Base-by-base conservation (phyloP, 2,797 vertebrate genomes). In the Tangara arthus region DNA sequence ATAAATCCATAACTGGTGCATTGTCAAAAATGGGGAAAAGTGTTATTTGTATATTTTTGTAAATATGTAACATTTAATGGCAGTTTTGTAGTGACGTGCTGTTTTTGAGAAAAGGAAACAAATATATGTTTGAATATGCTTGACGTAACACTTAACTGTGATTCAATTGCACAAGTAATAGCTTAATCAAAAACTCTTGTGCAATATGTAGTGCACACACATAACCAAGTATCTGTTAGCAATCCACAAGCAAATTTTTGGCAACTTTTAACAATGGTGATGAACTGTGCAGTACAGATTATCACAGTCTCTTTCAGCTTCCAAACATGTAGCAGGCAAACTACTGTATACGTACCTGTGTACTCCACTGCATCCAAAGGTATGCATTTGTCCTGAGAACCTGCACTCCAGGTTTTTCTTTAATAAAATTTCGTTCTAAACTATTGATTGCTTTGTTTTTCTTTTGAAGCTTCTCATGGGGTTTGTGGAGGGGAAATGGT, bases 41-140 rank as follows among this genome's bases (percentile, higher is more conserved):
- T 93, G 92, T 91, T 87, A 77, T 91, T 92, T 97, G 95, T 96
- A 98, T 96, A 97, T 98, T 95, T 97, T 98, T 98, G 98, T 99
- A 98, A 97, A 98, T 98, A 98, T 98, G 97, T 97, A 97, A 97
- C 97, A 97, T 94, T 94, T 95, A 96, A 94, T 98, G 97, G 97
- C 97, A 97, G 96, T 98, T 98, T 98, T 97, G 89, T 98, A 97
- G 98, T 98, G 96, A 97, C 11, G 97, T 98, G 97, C 97, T 82
- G 95, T 96, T 94, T 87, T 97, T 93, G 96, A 93, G 70, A 73
- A 73, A 89, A 94, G 96, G 93, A 95, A 96, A 97, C 94, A 95
- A 96, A 86, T 97, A 96, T 96, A 95, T 95, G 97, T 98, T 97
- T 93, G 96, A 97, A 96, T 95, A 98, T 92, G 96, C 97, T 98